A percentile compares a stretch with the other conserved stretches of the same genome.
Conservation (phyloP, 2,797 vertebrate species). For the Distichodus sexfasciatus region DNA sequence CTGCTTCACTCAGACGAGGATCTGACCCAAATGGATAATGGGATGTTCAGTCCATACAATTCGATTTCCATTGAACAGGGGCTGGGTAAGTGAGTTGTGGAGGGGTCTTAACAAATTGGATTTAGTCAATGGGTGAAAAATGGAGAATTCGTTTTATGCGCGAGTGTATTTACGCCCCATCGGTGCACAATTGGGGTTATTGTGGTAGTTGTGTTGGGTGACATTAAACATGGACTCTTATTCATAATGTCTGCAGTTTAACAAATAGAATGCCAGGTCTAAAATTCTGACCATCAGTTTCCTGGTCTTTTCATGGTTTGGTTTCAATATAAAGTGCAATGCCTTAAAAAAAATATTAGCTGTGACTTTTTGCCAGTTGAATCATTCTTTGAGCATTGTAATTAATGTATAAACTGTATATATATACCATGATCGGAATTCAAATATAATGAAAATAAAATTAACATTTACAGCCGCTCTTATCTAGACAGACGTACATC, state of each 20-base stretch:
- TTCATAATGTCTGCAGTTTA: slow-evolving; percentile 9
- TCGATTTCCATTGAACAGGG: slow-evolving; percentile 85
- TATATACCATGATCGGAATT: too few relatives aligned
- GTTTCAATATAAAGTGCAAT: too few relatives aligned
- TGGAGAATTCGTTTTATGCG: slow-evolving; percentile 68
- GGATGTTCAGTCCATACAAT: slow-evolving; percentile 88
- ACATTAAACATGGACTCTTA: slow-evolving; percentile 29
- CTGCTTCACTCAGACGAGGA: slow-evolving; percentile 61
- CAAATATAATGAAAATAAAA: too few relatives aligned
- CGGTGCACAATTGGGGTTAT: slow-evolving; percentile 48
- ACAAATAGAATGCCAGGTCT: too few relatives aligned
- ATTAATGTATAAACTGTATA: too few relatives aligned
- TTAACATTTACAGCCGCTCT: too few relatives aligned
- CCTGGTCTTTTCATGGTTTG: too few relatives aligned
- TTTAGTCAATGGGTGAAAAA: slow-evolving; percentile 81
- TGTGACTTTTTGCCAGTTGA: too few relatives aligned
- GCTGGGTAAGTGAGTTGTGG: slow-evolving; percentile 80
- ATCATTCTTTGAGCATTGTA: too few relatives aligned
- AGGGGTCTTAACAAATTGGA: slow-evolving; percentile 84
- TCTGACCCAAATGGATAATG: slow-evolving; percentile 78
- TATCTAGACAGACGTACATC: too few relatives aligned
- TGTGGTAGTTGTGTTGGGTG: slow-evolving; percentile 43
- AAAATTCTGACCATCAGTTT: too few relatives aligned
- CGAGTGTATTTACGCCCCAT: slow-evolving; percentile 60
- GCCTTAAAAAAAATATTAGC: too few relatives aligned